Base-by-base conservation (phyloP, 2,113 vertebrate species). In the Cololabis saira region DNA sequence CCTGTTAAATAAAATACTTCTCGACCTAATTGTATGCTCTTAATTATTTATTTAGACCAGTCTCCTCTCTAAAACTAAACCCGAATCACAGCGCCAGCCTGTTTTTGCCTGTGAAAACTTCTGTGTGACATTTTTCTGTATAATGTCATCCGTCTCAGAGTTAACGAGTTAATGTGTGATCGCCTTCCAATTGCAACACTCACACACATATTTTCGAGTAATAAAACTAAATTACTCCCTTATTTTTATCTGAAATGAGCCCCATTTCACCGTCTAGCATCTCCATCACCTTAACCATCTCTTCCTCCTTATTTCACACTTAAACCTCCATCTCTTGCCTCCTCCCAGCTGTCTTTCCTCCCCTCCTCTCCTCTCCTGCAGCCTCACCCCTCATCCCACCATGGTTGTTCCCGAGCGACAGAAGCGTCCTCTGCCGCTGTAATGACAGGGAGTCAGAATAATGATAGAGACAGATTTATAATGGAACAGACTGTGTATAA, bases 401-500 rank as follows among this genome's bases (percentile, higher is more conserved):
- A 18, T 19, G 37, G 47, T 53, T 50, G 51, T 55, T 72, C 18
- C 50, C 0, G 56, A 58, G 56, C 57, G 59, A 21, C 57, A 66
- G 75, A 89, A 61, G 67, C 87, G 58, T 67, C 27, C 61, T 65
- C 21, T 81, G 71, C 67, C 77, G 76, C 80, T 41, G 52, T 75
- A 82, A 86, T 67, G 76, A 70, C 74, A 68, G 60, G 57, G 55
- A 86, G 53, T 70, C 73, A 17, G 49, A 66, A 47, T 84, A 86
- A 85, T 80, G 86, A 86, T 51, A 19, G 77, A 74, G 79, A 77
- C 66, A 45, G 52, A 78, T 85, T 90, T 82, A 76, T 82, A 74
- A 85, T 72, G 72, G 78, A 62, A 58, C 62, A 81, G 66, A 42
- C 67, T 61, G 80, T 40, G 67, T 81, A 74, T 87, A 86, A 87